Conservation (phyloP, 2,113 vertebrate species). For the Mobula hypostoma region DNA sequence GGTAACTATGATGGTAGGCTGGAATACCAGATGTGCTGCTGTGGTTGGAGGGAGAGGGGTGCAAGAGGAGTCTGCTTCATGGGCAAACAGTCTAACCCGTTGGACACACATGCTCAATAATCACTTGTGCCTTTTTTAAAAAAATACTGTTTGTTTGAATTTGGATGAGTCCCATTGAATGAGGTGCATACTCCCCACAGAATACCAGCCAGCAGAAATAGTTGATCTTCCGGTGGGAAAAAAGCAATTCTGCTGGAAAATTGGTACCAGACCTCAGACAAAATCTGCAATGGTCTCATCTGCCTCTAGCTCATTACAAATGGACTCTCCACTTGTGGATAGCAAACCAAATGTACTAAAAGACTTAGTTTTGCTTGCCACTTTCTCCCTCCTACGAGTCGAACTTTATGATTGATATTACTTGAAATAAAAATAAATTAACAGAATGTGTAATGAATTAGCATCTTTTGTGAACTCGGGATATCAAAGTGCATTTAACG, state of each 20-base stretch:
- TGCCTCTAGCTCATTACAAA: background rate
- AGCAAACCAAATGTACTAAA: background rate
- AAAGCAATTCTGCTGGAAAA: background rate
- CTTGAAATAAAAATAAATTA: background rate
- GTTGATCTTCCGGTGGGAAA: background rate
- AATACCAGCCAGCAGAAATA: background rate
- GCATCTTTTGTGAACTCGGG: background rate
- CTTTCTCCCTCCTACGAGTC: too few species aligned
- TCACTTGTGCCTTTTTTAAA: background rate
- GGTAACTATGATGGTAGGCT: background rate
- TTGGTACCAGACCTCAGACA: background rate
- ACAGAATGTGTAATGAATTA: background rate
- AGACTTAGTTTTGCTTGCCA: too few species aligned
- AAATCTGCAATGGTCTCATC: background rate
- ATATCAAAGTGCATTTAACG: background rate
- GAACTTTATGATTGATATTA: too few species aligned
- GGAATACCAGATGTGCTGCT: background rate
- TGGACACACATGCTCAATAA: too few species aligned
- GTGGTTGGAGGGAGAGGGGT: background rate
- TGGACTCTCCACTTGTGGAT: background rate
- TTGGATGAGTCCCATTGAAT: background rate
- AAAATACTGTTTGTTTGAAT: background rate
- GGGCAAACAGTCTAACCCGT: background rate
- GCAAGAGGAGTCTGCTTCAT: background rate
- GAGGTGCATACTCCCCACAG: background rate